Base-by-base conservation (phyloP, 35 echinoderm and acorn worm genomes). In the Heliocidaris tuberculata region DNA sequence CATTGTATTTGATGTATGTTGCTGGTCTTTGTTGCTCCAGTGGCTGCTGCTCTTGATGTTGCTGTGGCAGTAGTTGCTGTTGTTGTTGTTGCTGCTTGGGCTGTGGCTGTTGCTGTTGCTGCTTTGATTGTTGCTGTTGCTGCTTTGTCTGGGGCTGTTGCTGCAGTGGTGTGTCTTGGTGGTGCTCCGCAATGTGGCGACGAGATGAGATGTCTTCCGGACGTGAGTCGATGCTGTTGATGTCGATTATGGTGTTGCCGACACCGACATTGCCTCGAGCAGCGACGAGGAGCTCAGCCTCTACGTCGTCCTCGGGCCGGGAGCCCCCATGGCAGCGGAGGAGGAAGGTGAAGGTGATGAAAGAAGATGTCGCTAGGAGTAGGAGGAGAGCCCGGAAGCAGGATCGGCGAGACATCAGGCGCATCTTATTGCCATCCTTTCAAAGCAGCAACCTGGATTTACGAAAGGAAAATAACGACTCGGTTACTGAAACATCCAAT, bases 341-440 rank as follows among this genome's bases (percentile, higher is more conserved):
- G n/a, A 95, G 94, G 86, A 95, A 95, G 30, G 86, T 90, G 86
- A 95, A 90, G 4, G 94, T 95, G 94, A 95, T 88, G 86, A 95
- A 90, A 17, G 86, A 88, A 86, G 94, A 95, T 31, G 94, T 71
- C 9, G 86, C 49, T 27, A 95, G 86, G n/a, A 95, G 94, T 29
- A 95, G 54, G 86, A 95, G 85, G 86, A 95, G 94, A 86, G 94
- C 48, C 16, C 94, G 85, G 30, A 90, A 95, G 60, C 94, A 86
- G 48, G 86, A 61, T 13, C 94, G 85, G 4, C 49, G 94, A n/a
- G 86, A 78, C 85, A 95, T 60, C 49, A 95, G 94, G 32, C 94
- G 94, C 94, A 95, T 95, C 91, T 93, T 48, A 93, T 12, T 59
- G 91, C n/a, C 50, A 48, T 49, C 91, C n/a, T 48, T 48, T 93